Conservation (phyloP, 2,797 vertebrate species). For the Phyllotis vaccarum region DNA sequence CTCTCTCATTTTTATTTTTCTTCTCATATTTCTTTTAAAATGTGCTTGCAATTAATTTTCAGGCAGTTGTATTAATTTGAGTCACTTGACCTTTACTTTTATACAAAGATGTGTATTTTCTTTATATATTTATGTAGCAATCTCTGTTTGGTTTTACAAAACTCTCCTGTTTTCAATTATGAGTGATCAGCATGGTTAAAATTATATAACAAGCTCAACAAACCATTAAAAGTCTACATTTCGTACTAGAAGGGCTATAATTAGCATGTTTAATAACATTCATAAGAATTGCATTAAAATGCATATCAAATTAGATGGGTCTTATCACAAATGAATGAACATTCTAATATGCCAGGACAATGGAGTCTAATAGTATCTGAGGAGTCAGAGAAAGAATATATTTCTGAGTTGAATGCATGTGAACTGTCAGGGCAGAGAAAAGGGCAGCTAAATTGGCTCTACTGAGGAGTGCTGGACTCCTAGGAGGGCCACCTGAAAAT, state of each 20-base stretch:
- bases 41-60: neutral
- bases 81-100: neutral
- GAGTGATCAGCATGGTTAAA: slow-evolving; percentile 43
- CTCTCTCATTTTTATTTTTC: slow-evolving; percentile 1
- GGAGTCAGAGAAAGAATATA: slow-evolving; percentile 73
- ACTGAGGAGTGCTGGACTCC: slow-evolving; percentile 82
- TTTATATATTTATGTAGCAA: neutral
- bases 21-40: slow-evolving; percentile 11
- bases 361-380: slow-evolving; percentile 56
- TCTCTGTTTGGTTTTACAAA: slow-evolving; percentile 15
- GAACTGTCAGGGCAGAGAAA: slow-evolving; percentile 81
- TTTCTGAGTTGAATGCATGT: slow-evolving; percentile 76
- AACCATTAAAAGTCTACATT: neutral
- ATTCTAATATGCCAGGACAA: slow-evolving; percentile 63
- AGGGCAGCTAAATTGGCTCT: slow-evolving; percentile 76
- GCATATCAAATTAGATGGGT: slow-evolving; percentile 56
- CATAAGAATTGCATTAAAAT: slow-evolving; percentile 53
- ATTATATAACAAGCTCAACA: slow-evolving; percentile 22
- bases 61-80: slow-evolving; percentile 45
- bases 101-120: neutral
- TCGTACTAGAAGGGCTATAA: neutral
- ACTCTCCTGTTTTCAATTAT: slow-evolving; percentile 6
- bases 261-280: slow-evolving; percentile 53
- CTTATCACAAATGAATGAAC: slow-evolving; percentile 73
- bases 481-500: slow-evolving; percentile 86